These are phyloP conservation scores for Lathronympha strigana DNA, from an alignment of 2,888 invertebrate species.

Conservation along the genomic window DNA sequence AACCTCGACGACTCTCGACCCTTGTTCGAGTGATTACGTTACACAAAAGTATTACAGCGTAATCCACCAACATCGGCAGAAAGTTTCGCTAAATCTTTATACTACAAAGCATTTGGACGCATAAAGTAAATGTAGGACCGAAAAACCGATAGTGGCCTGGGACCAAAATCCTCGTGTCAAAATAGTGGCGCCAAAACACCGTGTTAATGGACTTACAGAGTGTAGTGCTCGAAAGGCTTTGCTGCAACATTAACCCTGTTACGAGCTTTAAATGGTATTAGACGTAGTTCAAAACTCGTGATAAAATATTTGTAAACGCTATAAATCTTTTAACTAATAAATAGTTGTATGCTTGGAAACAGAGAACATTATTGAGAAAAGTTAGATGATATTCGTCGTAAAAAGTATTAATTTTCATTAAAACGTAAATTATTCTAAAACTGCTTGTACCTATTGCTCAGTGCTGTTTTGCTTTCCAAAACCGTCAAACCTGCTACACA, in stretches of 20 bases:
- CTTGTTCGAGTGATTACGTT: constrained; percentile 41
- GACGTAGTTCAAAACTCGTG: constrained; percentile 39
- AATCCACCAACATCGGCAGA: constrained; percentile 57
- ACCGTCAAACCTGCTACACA: too few relatives aligned
- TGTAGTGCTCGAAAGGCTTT: constrained; percentile 57
- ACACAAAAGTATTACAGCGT: constrained; percentile 47
- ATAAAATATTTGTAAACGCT: constrained; percentile 35
- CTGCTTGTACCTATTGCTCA: background rate
- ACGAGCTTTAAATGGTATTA: constrained; percentile 52
- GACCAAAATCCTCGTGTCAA: constrained; percentile 58
- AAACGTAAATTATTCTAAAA: background rate
- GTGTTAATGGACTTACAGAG: constrained; percentile 68
- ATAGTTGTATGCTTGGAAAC: constrained; percentile 1
- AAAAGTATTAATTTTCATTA: background rate
- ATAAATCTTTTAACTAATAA: constrained; percentile 27
- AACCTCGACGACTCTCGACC: constrained; percentile 41
- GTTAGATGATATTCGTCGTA: background rate
- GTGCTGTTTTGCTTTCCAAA: too few relatives aligned
- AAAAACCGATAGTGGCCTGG: constrained; percentile 52
- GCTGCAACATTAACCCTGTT: constrained; percentile 55
- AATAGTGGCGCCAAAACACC: constrained; percentile 69
- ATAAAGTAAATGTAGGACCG: constrained; percentile 51
- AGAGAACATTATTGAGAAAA: background rate
- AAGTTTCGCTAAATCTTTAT: constrained; percentile 57
- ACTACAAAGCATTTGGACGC: constrained; percentile 62